Base-by-base conservation (phyloP, 2,888 invertebrate genomes). In the Nesidiocoris tenuis region DNA sequence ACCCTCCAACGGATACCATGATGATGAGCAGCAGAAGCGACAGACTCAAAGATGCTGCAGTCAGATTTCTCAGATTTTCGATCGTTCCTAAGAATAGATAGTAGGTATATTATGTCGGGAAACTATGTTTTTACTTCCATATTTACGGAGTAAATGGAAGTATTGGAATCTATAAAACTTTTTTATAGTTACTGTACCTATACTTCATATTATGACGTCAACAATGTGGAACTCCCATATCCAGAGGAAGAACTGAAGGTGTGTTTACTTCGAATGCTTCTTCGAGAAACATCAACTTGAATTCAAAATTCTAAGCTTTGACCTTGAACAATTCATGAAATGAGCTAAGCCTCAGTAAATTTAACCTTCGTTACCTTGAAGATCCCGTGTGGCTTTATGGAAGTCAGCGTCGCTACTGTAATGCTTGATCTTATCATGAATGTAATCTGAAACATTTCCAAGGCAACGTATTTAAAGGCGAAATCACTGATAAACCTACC, bases 401-500 rank as follows among this genome's bases (percentile, higher is more conserved):
- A 61, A 54, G 18, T 75, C 75, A 9, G 61, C 61, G 7, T 68
- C 56, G 25, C 66, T 79, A 22, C 70, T 63, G 59, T 79, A 79
- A 25, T 77, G 78, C n/a, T 67, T 76, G 54, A 78, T 76, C 22
- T 74, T 78, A 59, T 79, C 79, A 63, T 79, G 79, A 39, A 79
- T 79, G 57, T 77, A 79, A 76, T 79, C 79, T 79, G 66, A 61
- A 39, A 74, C 18, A 68, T n/a, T n/a, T n/a, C n/a, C n/a, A n/a
- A n/a, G n/a, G n/a, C n/a, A 22, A 5, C 54, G 16, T 16, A 16
- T 54, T 12, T 54, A 54, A 12, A 12, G 54, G 7, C 7, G 9
- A 54, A 12, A 16, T 54, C 54, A 54, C 9, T 12, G 16, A n/a
- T n/a, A n/a, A n/a, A n/a, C n/a, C n/a, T n/a, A n/a, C n/a, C n/a